phyloP scores from a whole-genome alignment of 2,888 invertebrate genomes.

The Orthosia cruda region DNA sequence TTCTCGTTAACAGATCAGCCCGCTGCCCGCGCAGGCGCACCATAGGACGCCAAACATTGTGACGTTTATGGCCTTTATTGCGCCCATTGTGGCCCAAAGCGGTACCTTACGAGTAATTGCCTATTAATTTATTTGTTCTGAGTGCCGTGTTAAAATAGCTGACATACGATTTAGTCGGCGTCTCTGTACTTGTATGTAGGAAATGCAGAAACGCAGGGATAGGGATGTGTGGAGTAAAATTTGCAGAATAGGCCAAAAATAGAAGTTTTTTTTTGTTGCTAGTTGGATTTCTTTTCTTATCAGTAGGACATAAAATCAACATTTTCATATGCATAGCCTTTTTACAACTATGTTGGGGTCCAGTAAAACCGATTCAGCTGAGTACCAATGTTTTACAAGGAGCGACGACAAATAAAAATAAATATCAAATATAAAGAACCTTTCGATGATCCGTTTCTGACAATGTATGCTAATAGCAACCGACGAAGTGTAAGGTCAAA shows the following conservation, averaged over 20 bases:
- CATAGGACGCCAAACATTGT: slow-evolving; percentile 86
- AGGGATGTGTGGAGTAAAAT: background rate
- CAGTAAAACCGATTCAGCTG: no score
- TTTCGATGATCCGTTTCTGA: background rate
- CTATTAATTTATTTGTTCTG: slow-evolving; percentile 73
- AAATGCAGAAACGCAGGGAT: background rate
- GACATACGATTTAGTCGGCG: slow-evolving; percentile 36
- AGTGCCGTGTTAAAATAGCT: slow-evolving; percentile 63
- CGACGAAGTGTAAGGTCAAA: slow-evolving; percentile 49
- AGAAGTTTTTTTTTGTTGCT: no score
- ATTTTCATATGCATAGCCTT: no score
- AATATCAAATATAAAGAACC: background rate
- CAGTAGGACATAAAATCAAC: no score
- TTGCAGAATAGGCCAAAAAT: no score
- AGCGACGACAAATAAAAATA: no score
- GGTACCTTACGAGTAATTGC: slow-evolving; percentile 82
- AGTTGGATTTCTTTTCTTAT: no score
- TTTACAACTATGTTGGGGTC: no score
- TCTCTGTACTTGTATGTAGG: slow-evolving; percentile 4
- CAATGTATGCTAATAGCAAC: slow-evolving; percentile 31
- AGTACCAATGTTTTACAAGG: no score
- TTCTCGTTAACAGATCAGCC: slow-evolving; percentile 88
- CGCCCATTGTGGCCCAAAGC: slow-evolving; percentile 80
- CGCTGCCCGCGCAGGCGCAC: slow-evolving; percentile 68
- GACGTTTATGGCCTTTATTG: slow-evolving; percentile 88